Evolutionary conservation across 2,113 vertebrate genomes (phyloP), one percentile per base, ranked within the genome.

Genomic region (Epinephelus moara): DNA sequence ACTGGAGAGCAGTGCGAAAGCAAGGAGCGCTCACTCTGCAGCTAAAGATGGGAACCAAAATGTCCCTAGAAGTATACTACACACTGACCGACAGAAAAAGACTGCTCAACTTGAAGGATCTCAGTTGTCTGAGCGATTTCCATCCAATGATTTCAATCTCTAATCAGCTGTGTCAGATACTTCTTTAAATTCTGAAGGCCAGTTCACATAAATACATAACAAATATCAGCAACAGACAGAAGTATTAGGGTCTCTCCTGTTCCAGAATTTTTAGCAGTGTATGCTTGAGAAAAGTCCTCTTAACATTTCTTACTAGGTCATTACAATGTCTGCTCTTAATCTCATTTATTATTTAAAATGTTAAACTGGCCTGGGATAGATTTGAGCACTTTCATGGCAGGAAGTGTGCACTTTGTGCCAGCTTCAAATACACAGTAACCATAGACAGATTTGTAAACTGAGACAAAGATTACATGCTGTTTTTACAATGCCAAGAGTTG

Each of bases 371-470:
- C 40, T 27, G 12, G 9, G 12, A 7, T 17, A 42, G 2, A 56
- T 37, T 23, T 47, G 6, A 71, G 13, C 40, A 56, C 13, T 11
- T 70, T 18, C 42, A 62, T 9, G 21, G 27, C 25, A 59, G 37
- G 27, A 27, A 18, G 30, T 53, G 23, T 37, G 2, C 23, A 52
- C 10, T 47, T 23, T 10, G 27, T 25, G 17, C 3, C 19, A 50
- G 14, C 15, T 49, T 37, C 4, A 50, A 33, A 56, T 33, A 67
- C 15, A 53, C 1, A 83, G 47, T 18, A 80, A 47, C 7, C 42
- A 55, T n/a, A 59, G 1, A 67, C 40, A 30, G 19, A 68, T 70
- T 42, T 78, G 45, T 70, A 59, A 81, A 84, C 18, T 74, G 45
- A 78, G 66, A 72, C 70, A 33, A 66, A 68, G 7, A 15, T 49